These are phyloP conservation scores for Falco concolor DNA, from an alignment of 2,797 vertebrate genomes.

Conservation along the genomic window DNA sequence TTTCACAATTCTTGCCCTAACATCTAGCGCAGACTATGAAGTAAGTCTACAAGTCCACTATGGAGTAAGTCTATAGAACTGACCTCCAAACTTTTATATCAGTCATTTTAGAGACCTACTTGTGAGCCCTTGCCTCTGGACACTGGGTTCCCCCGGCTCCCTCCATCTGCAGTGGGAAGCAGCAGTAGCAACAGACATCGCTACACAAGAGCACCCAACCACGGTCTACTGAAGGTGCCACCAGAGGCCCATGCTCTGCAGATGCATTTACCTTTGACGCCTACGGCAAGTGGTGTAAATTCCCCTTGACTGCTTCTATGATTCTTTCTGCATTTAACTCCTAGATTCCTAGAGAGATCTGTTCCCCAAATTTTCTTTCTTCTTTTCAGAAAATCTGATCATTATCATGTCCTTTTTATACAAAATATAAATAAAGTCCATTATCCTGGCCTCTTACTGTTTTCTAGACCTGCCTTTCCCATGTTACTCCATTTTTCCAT, in stretches of 20 bases:
- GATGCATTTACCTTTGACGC: not conserved
- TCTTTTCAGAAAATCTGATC: not conserved
- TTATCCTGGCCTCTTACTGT: not conserved
- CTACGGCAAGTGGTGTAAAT: not conserved
- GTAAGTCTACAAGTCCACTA: not conserved
- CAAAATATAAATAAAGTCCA: not conserved
- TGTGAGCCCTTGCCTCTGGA: not conserved
- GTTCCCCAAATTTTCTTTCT: not conserved
- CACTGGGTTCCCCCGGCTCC: not conserved
- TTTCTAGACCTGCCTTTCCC: not conserved
- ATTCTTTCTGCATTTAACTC: not conserved
- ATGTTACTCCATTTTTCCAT: not conserved
- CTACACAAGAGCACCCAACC: rapidly evolving
- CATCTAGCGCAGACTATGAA: not conserved
- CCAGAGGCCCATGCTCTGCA: not conserved
- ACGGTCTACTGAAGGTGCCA: not conserved
- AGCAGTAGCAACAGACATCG: not conserved
- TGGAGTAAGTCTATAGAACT: not conserved
- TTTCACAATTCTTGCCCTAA: not conserved
- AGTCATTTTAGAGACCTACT: not conserved
- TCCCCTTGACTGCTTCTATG: not conserved
- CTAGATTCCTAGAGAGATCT: not conserved
- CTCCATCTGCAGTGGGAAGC: not conserved
- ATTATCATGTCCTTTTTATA: not conserved
- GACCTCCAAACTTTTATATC: not conserved